phyloP scores from a whole-genome alignment of 2,888 invertebrate genomes.

The Troilus luridus region DNA sequence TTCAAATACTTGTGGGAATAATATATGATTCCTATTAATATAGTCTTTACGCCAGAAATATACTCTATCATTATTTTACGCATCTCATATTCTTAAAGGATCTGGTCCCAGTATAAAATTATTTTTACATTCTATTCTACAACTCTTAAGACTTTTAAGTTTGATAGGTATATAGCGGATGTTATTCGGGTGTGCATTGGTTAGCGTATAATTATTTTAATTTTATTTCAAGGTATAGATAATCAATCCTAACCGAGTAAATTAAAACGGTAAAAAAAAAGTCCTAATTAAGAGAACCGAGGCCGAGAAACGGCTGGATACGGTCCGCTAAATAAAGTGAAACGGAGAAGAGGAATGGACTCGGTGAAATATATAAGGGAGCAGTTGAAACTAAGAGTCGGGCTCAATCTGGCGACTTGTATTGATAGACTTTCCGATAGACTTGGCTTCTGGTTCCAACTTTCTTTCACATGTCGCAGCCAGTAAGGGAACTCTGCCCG shows the following conservation, averaged over 20 bases:
- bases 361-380: constrained; percentile 45
- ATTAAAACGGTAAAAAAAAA: background rate
- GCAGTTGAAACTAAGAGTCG: constrained; percentile 44
- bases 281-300: constrained; percentile 5
- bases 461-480: constrained; percentile 47
- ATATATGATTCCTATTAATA: too few relatives aligned
- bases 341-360: constrained; percentile 19
- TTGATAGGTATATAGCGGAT: background rate
- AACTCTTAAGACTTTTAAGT: too few relatives aligned
- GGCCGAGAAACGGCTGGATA: constrained; percentile 6
- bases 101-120: too few relatives aligned
- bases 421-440: constrained; percentile 46
- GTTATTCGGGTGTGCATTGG: background rate
- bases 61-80: too few relatives aligned
- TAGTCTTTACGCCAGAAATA: too few relatives aligned
- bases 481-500: constrained; percentile 2
- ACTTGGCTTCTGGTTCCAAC: constrained; percentile 26
- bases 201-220: background rate
- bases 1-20: too few relatives aligned
- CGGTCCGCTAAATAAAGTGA: constrained; percentile 28
- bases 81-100: too few relatives aligned
- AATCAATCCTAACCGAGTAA: background rate
- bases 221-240: background rate
- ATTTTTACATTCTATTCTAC: too few relatives aligned
- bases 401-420: constrained; percentile 43